Conservation (phyloP, 1,140 invertebrate species). For the Aethina tumida region DNA sequence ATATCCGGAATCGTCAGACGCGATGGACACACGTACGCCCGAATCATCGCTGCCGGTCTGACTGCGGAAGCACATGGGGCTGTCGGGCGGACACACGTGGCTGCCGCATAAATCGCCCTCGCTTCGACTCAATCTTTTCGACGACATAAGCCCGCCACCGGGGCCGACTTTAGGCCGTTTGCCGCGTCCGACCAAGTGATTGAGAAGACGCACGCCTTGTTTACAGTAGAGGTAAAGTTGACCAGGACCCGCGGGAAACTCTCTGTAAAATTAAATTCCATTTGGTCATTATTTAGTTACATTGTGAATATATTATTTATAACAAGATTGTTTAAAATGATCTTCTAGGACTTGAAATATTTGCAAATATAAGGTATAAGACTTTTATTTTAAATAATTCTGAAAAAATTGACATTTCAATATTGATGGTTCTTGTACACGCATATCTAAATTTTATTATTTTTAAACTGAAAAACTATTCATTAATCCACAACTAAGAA, state of each 20-base stretch:
- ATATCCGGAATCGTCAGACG: slow-evolving; percentile 27
- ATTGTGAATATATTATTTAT: no score
- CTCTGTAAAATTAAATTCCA: slow-evolving; percentile 33
- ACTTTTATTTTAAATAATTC: no score
- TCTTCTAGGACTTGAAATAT: no score
- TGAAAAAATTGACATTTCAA: no score
- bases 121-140: slow-evolving; percentile 39
- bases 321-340: no score
- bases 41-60: slow-evolving; percentile 31
- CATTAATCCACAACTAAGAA: no score
- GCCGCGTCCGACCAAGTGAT: slow-evolving; percentile 38
- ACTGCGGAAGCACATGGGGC: slow-evolving; percentile 24
- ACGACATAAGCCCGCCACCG: slow-evolving; percentile 15
- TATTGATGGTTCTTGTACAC: no score
- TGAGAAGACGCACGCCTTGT: slow-evolving; percentile 36
- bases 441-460: no score
- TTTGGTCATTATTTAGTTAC: no score
- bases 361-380: no score
- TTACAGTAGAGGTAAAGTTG: slow-evolving; percentile 42
- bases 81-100: slow-evolving; percentile 17
- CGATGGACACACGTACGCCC: slow-evolving; percentile 26
- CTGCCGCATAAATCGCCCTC: slow-evolving; percentile 38
- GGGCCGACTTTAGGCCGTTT: slow-evolving; percentile 29
- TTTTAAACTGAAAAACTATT: no score
- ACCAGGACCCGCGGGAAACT: slow-evolving; percentile 40